These are phyloP conservation scores for Osmerus mordax DNA, from an alignment of 2,113 vertebrate genomes.

Conservation along the genomic window DNA sequence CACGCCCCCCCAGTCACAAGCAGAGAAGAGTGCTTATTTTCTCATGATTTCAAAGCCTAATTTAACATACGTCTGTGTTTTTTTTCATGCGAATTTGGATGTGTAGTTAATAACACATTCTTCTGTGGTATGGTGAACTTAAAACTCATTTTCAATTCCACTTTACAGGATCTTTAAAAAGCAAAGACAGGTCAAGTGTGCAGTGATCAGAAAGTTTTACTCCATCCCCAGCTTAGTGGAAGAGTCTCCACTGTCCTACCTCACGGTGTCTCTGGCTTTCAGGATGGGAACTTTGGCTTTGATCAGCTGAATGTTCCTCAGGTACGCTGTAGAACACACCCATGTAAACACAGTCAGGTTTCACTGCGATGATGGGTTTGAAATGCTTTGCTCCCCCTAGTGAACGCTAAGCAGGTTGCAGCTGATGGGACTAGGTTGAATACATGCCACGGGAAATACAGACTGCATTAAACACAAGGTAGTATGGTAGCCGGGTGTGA, in stretches of 20 bases:
- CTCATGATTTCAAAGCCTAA: too few species aligned
- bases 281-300: conserved; percentile 95
- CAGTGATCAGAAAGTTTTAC: background rate
- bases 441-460: too few species aligned
- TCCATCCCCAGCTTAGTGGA: too few species aligned
- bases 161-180: background rate
- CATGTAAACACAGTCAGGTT: conserved; percentile 9
- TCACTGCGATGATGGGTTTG: background rate
- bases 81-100: too few species aligned
- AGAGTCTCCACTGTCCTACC: conserved; percentile 69
- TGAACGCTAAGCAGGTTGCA: conserved; percentile 14
- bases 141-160: too few species aligned
- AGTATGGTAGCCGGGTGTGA: conserved; percentile 35
- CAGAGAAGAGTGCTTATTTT: too few species aligned
- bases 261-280: conserved; percentile 92
- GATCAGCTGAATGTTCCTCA: conserved; percentile 88
- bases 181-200: conserved; percentile 12
- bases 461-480: background rate
- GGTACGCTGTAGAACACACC: conserved; percentile 71
- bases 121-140: too few species aligned
- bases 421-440: too few species aligned
- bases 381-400: conserved; percentile 41
- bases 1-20: too few species aligned
- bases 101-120: too few species aligned
- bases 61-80: too few species aligned